Evolutionary conservation across 2,888 invertebrate genomes (phyloP), one percentile per base, ranked within the genome.

Genomic region (Ormyrus nitidulus): DNA sequence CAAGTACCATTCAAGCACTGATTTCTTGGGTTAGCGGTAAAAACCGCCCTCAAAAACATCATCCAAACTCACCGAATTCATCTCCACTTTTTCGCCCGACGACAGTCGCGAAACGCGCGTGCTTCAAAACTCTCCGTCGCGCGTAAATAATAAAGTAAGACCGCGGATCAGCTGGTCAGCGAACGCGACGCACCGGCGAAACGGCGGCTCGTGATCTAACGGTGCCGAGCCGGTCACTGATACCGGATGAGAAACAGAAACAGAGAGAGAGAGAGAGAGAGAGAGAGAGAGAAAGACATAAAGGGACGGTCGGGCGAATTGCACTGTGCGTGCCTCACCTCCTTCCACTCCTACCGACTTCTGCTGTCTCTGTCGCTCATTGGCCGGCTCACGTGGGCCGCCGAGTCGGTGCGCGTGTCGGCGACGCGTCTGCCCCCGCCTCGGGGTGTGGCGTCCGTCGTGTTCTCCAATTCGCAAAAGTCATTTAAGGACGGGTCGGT

Each of bases 321-420:
- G 59, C 59, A 34, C 19, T 8, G 10, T 58, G 58, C 9, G 58
- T 58, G 0, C 58, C n/a, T n/a, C 34, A n/a, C 58, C n/a, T 13
- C 58, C 58, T n/a, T 58, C 58, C n/a, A n/a, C 34, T 34, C 34
- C 34, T 34, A 34, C 34, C 34, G 34, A 34, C 34, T 34, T 58
- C 34, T 34, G 6, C 59, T 34, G 7, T 19, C 59, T 61, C 59
- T 34, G 19, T 61, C 34, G 6, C 34, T 61, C 34, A 61, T 61
- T 61, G 59, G 59, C 59, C 59, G 59, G 59, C 34, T 61, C 59
- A 34, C 59, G 59, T 61, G 59, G 59, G 34, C 4, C 34, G 34
- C 34, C 34, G 34, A 34, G 34, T 34, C 56, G 58, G 6, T 58
- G 58, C 58, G 58, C 58, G n/a, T n/a, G 58, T 10, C 58, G 34